Evolutionary conservation across 2,113 vertebrate species (phyloP).

Genomic region (Gobiocypris rarus): DNA sequence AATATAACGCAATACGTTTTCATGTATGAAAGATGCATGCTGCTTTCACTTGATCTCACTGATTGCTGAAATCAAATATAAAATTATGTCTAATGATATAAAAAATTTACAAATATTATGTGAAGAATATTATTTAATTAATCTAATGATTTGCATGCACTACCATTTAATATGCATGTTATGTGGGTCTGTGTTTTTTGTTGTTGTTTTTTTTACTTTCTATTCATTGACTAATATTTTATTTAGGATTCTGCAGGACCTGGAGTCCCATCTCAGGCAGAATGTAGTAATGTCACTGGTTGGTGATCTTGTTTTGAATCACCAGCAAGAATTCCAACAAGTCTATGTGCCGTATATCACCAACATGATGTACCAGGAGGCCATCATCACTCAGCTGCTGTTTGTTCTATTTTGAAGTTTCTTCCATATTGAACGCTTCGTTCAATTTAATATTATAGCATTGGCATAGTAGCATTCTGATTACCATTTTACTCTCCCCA

Average conservation of each 20-base stretch:
- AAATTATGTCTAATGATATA: neutral
- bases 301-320: conserved; percentile 73
- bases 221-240: too few species aligned
- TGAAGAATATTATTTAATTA: neutral
- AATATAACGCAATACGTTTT: neutral
- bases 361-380: conserved; percentile 84
- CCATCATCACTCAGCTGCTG: conserved; percentile 72
- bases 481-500: neutral
- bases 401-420: conserved; percentile 58
- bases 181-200: too few species aligned
- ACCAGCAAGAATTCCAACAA: conserved; percentile 65
- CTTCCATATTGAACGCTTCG: neutral
- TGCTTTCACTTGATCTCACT: neutral
- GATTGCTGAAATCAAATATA: neutral
- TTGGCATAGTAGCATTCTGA: neutral
- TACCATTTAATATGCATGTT: too few species aligned
- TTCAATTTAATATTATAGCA: neutral
- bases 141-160: neutral
- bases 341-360: conserved; percentile 81
- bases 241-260: conserved; percentile 75
- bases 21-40: neutral
- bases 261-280: conserved; percentile 73
- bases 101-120: neutral
- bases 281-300: conserved; percentile 68
- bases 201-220: too few species aligned